Percentiles rank a stretch among this genome's conserved stretches.
Evolutionary conservation across 2,888 invertebrate genomes (phyloP).

Genomic region (Nomada goodeniana): DNA sequence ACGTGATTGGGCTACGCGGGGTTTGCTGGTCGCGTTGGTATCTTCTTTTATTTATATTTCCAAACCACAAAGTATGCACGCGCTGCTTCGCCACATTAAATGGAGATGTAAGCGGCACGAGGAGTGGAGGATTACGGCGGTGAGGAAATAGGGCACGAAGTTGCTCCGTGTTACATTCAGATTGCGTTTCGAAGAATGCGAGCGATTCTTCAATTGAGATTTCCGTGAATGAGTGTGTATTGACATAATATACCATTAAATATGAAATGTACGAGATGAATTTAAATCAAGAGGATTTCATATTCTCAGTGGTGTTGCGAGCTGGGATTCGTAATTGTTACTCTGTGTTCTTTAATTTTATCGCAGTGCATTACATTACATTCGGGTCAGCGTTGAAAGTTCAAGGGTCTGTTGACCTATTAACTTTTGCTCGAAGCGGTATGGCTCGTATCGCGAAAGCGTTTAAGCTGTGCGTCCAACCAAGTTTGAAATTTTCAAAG

Average conservation of each 20-base stretch:
- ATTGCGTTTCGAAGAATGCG: not conserved
- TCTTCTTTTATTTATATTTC: too few species aligned
- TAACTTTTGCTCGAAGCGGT: not conserved
- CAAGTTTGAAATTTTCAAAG: not conserved
- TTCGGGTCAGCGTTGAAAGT: not conserved
- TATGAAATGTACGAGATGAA: not conserved
- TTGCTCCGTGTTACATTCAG: not conserved
- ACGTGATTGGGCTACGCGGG: too few species aligned
- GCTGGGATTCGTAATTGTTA: not conserved
- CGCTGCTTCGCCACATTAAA: too few species aligned
- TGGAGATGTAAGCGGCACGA: too few species aligned
- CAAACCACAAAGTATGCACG: too few species aligned
- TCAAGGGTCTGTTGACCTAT: slow-evolving; percentile 13
- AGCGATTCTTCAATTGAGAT: not conserved
- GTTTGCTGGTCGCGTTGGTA: too few species aligned
- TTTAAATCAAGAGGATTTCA: slow-evolving; percentile 9
- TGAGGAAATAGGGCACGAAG: too few species aligned
- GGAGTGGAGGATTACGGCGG: not conserved
- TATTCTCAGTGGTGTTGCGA: not conserved
- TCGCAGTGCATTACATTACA: not conserved
- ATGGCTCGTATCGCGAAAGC: not conserved
- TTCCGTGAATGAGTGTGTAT: not conserved
- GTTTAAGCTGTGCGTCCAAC: not conserved
- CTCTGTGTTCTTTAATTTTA: not conserved
- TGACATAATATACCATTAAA: not conserved